Conservation (phyloP, 2,113 vertebrate species). For the Melanostigma gelatinosum region DNA sequence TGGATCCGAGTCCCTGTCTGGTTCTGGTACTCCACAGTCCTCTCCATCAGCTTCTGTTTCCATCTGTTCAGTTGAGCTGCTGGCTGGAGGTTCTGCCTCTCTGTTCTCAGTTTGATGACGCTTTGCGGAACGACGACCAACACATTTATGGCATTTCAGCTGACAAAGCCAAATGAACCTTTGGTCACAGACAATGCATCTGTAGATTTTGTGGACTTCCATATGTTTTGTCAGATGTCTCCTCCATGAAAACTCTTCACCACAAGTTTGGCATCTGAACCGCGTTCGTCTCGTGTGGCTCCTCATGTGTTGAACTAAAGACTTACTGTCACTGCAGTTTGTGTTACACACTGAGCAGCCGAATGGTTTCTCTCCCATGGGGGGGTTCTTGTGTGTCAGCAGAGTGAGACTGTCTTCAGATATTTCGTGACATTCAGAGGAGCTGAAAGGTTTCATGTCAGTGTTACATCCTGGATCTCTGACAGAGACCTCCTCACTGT, state of each 20-base stretch:
- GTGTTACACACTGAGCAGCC: slow-evolving; percentile 45
- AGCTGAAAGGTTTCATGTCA: no score
- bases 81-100: slow-evolving; percentile 5
- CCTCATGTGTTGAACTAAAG: slow-evolving; percentile 49
- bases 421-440: background rate
- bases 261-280: slow-evolving; percentile 36
- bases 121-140: background rate
- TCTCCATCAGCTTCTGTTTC: slow-evolving; percentile 13
- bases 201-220: slow-evolving; percentile 22
- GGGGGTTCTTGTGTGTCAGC: background rate
- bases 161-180: background rate
- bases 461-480: no score
- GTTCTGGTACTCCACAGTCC: background rate
- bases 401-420: background rate
- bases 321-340: background rate
- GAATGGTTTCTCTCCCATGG: background rate
- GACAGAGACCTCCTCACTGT: no score
- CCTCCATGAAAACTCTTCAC: slow-evolving; percentile 37
- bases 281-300: slow-evolving; percentile 25
- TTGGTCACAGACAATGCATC: background rate
- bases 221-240: slow-evolving; percentile 39
- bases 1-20: background rate
- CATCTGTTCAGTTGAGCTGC: background rate
- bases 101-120: background rate
- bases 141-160: slow-evolving; percentile 1